These are phyloP conservation scores for Chrysochloris asiatica DNA, from an alignment of 2,113 vertebrate species.

Conservation along the genomic window DNA sequence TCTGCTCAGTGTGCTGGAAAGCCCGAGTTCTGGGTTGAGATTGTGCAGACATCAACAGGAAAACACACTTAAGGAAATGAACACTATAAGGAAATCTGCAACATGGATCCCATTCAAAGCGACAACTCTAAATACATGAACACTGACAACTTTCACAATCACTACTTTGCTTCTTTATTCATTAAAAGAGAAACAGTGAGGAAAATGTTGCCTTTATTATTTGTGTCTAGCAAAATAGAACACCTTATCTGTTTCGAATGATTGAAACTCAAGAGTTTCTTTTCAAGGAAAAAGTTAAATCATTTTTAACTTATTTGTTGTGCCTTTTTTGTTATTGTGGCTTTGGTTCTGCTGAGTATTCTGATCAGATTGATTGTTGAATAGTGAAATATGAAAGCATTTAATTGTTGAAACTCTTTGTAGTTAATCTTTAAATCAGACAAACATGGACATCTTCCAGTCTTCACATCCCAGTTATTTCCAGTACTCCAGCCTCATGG, in stretches of 20 bases:
- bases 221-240: background rate
- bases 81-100: background rate
- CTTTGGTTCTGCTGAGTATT: background rate
- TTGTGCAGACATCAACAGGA: constrained; percentile 2
- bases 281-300: background rate
- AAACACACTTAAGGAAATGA: constrained; percentile 16
- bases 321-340: background rate
- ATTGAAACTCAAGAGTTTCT: background rate
- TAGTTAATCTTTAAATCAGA: background rate
- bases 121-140: background rate
- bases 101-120: background rate
- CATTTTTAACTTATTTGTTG: background rate
- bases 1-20: constrained; percentile 25
- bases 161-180: background rate
- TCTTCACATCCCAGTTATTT: fast-evolving
- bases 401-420: background rate
- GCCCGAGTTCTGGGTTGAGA: background rate
- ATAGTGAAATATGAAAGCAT: background rate
- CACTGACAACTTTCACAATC: background rate
- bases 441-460: background rate
- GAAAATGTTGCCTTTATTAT: background rate
- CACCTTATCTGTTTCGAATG: background rate
- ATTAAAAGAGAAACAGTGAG: background rate
- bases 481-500: background rate
- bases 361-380: background rate